Percentiles rank a stretch among this genome's conserved stretches.
Evolutionary conservation across 1,140 invertebrate genomes (phyloP).

Genomic region (Lysiphlebus fabarum): DNA sequence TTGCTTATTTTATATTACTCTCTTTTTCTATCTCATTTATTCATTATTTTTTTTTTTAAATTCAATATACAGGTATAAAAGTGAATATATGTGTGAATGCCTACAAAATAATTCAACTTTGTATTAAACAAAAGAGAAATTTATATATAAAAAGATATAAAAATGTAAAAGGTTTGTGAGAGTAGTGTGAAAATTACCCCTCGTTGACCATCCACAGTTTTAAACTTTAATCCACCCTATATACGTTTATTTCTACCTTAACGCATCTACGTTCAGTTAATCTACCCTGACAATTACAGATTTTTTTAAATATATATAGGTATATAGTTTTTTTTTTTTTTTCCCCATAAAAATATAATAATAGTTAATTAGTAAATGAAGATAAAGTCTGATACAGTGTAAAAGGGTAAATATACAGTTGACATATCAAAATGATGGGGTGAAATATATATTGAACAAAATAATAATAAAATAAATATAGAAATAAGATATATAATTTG

Average conservation of each 20-base stretch:
- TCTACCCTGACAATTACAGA: too few relatives aligned
- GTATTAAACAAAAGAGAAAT: not conserved
- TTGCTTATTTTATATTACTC: slow-evolving; percentile 9
- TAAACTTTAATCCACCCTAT: slow-evolving; percentile 21
- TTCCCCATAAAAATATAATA: slow-evolving; percentile 13
- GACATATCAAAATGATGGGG: too few relatives aligned
- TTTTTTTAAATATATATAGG: too few relatives aligned
- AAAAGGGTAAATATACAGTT: not conserved
- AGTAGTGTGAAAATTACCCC: not conserved
- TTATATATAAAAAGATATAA: too few relatives aligned
- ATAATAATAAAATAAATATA: not conserved
- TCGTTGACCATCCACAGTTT: not conserved
- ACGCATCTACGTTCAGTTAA: not conserved
- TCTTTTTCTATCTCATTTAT: not conserved
- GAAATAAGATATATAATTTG: too few relatives aligned
- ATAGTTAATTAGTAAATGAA: not conserved
- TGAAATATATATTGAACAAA: too few relatives aligned
- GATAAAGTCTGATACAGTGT: not conserved
- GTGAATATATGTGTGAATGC: not conserved
- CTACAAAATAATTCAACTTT: not conserved
- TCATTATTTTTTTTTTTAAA: slow-evolving; percentile 23
- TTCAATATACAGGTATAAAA: slow-evolving; percentile 16
- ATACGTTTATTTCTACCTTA: not conserved
- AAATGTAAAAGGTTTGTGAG: slow-evolving; percentile 2
- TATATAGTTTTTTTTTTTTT: too few relatives aligned